These are phyloP conservation scores for Epinotia brunnichana DNA, from an alignment of 2,888 invertebrate species.

Conservation along the genomic window DNA sequence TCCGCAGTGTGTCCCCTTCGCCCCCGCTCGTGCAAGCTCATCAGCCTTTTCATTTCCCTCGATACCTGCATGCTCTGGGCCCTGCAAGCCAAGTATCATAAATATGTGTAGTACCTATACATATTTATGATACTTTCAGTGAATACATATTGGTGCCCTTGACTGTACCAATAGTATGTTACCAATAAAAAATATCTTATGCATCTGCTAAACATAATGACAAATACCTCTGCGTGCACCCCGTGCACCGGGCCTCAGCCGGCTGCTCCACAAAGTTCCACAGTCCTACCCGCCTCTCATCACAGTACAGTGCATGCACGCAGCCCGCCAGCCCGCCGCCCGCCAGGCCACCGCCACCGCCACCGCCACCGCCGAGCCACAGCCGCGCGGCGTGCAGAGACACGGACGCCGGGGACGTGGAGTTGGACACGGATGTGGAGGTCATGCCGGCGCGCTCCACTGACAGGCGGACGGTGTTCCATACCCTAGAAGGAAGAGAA, in stretches of 20 bases:
- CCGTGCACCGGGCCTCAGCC: slow-evolving; percentile 87
- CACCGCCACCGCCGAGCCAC: slow-evolving; percentile 76
- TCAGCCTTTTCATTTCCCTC: no score
- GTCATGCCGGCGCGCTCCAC: slow-evolving; percentile 80
- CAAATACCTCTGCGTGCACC: slow-evolving; percentile 89
- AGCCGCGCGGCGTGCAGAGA: slow-evolving; percentile 63
- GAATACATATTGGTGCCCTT: no score
- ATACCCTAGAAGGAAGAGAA: slow-evolving; percentile 73
- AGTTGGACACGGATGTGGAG: slow-evolving; percentile 58
- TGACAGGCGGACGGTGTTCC: slow-evolving; percentile 87
- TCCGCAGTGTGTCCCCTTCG: no score
- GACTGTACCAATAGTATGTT: no score
- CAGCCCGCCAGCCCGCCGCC: slow-evolving; percentile 89
- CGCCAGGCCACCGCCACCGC: slow-evolving; percentile 55
- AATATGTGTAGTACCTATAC: no score
- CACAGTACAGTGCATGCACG: slow-evolving; percentile 90
- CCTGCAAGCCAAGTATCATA: no score
- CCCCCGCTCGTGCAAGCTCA: no score
- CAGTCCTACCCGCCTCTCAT: slow-evolving; percentile 91
- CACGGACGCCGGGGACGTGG: slow-evolving; percentile 54
- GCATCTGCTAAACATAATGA: no score
- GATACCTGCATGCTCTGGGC: no score
- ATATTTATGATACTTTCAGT: no score
- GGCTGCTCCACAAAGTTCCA: slow-evolving; percentile 92
- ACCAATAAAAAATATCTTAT: no score